These are phyloP conservation scores for Lemur catta DNA, from an alignment of 2,797 vertebrate species.

Conservation along the genomic window DNA sequence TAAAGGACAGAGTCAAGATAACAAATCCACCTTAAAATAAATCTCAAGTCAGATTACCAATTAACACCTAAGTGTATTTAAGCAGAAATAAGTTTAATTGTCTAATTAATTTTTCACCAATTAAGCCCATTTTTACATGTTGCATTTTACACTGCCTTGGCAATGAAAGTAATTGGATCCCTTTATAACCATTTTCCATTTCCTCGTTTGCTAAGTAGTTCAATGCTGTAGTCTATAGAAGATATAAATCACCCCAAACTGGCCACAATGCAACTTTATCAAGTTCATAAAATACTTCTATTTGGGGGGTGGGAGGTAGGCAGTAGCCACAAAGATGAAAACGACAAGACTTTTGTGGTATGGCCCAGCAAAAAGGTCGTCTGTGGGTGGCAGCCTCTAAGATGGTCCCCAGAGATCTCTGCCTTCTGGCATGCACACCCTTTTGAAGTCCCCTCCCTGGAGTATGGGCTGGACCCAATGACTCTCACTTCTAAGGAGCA, in stretches of 20 bases:
- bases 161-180: conserved; percentile 71
- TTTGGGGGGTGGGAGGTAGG: background rate
- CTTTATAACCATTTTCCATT: conserved; percentile 72
- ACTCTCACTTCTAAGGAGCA: background rate
- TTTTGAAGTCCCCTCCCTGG: background rate
- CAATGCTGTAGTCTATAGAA: conserved; percentile 54
- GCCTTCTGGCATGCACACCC: background rate
- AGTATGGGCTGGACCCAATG: background rate
- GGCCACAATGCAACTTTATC: conserved; percentile 28
- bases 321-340: background rate
- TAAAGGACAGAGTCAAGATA: conserved; percentile 46
- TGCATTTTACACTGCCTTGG: conserved; percentile 61
- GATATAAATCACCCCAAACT: conserved; percentile 64
- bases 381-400: background rate
- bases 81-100: conserved; percentile 78
- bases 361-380: background rate
- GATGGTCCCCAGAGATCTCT: background rate
- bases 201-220: conserved; percentile 68
- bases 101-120: conserved; percentile 80
- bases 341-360: background rate
- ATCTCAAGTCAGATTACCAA: conserved; percentile 66
- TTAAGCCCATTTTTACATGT: conserved; percentile 70
- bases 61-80: conserved; percentile 76
- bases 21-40: conserved; percentile 62
- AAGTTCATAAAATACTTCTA: conserved; percentile 50